Evolutionary conservation across 2,797 vertebrate genomes (phyloP), one percentile per base, ranked within the genome.

Genomic region (Leucoraja ocellata): DNA sequence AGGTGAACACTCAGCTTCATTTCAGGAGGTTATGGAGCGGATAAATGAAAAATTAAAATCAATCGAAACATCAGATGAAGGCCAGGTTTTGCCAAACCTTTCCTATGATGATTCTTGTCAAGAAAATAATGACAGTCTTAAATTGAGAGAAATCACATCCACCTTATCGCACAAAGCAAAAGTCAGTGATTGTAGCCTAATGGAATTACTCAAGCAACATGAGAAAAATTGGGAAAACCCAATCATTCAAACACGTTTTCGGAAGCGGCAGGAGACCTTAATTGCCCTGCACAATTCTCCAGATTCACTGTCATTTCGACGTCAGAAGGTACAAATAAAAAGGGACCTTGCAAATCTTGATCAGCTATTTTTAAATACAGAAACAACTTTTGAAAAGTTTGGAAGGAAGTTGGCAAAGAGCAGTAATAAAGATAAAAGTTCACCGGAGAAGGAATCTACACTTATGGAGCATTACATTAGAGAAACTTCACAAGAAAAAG

Each of bases 31-130:
- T 95, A 97, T 99, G 96, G 96, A 97, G 94, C 97, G 97, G 93
- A 97, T 99, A 95, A 98, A 97, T 95, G 97, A 99, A 94, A 98
- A 98, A 95, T 95, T 99, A 94, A 98, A 98, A 94, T 97, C 97
- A 93, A 98, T 98, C 95, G 96, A 96, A 95, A 96, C 97, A 83
- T 95, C 96, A 94, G 97, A 98, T 95, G 96, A 95, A 93, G 96
- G 97, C 63, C 94, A 95, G 93, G 95, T 96, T 94, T 93, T 96
- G 81, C 84, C 95, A 65, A 96, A 96, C 94, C 95, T 96, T 76
- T 93, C 96, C 65, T 94, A 94, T 39, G 94, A 93, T 94, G 96
- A 96, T 94, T 96, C 71, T 76, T 92, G 94, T 93, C 95, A 94
- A 91, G 95, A 96, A 94, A 96, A 96, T 95, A 96, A 95, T 58